A percentile compares a stretch with the other conserved stretches of the same genome.
These are phyloP conservation scores for Petrolisthes manimaculis DNA, from an alignment of 2,888 invertebrate genomes.

Conservation along the genomic window DNA sequence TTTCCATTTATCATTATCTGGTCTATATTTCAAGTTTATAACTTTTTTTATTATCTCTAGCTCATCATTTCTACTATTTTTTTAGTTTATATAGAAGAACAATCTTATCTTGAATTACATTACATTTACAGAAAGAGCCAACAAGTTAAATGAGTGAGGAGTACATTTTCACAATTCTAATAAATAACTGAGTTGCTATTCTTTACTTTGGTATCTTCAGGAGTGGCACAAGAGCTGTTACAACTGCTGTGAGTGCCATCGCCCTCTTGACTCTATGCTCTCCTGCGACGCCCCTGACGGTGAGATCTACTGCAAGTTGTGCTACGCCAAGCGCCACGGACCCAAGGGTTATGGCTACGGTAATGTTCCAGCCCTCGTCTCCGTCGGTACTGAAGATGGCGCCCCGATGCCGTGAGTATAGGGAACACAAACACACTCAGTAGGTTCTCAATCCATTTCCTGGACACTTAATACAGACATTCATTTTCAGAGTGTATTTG, in stretches of 20 bases:
- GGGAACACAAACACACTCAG: too few relatives aligned
- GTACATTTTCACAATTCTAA: too few relatives aligned
- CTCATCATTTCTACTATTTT: not conserved
- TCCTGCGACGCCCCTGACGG: conserved; percentile 92
- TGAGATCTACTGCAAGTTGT: conserved; percentile 92
- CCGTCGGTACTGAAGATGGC: conserved; percentile 80
- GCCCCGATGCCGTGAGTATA: conserved; percentile 70
- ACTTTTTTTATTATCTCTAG: not conserved
- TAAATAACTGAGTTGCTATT: too few relatives aligned
- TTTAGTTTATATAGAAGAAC: not conserved
- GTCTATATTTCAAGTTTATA: not conserved
- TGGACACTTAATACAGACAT: not conserved
- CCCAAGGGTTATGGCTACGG: conserved; percentile 84
- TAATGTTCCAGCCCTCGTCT: conserved; percentile 86
- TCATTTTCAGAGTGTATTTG: not conserved
- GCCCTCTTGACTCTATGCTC: conserved; percentile 90
- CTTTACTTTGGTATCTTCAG: conserved; percentile 59
- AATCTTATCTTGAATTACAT: too few relatives aligned
- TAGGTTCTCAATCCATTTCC: not conserved
- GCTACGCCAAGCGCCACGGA: conserved; percentile 84
- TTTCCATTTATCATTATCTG: conserved; percentile 52
- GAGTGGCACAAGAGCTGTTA: conserved; percentile 89
- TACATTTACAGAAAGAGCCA: too few relatives aligned
- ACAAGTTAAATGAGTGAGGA: too few relatives aligned
- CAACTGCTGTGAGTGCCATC: conserved; percentile 88